Base-by-base conservation (phyloP, 2,888 invertebrate species). In the Rhabditoides inermis region DNA sequence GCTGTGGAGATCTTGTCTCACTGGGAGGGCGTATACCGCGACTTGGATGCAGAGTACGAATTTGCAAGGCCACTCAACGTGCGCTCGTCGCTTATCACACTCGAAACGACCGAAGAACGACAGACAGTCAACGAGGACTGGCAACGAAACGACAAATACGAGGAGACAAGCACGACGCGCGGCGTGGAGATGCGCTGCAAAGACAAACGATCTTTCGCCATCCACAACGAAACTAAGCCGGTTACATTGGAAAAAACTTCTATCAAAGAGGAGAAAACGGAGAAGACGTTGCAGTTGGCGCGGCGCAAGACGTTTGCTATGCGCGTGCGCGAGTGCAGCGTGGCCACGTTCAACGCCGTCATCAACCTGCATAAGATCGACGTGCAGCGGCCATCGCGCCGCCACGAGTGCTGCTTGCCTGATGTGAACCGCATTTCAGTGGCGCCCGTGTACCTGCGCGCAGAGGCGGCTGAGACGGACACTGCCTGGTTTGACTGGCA, bases 11-110 rank as follows among this genome's bases (percentile, higher is more conserved):
- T 70, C 30, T 51, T 73, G 15, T 65, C 67, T 10, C 57, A 63
- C 1, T 73, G 66, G 61, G 63, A 63, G 50, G 65, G 68, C 32
- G 60, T 72, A 15, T 64, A 67, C 18, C 56, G 64, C 2, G 72
- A 73, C 49, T 45, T 71, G 27, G 73, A 73, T 27, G 68, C 69
- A 0, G 58, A 57, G 27, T 56, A 63, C 25, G 42, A 60, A 12
- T 41, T 65, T 32, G 40, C 56, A 1, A 56, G 58, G 45, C 42
- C 47, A 18, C 51, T 56, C 15, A 58, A 49, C 22, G 51, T 59
- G 39, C 47, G 49, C 40, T 54, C 65, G n/a, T 55, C 57, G 1
- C 40, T 68, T 32, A 60, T 61, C 23, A 65, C 68, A 2, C 61
- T 63, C 40, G 60, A 57, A 32, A 47, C 61, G 25, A 61, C 59